A percentile compares a stretch with the other conserved stretches of the same genome.
Evolutionary conservation across 2,797 vertebrate species (phyloP).

Genomic region (Coregonus ussuriensis): DNA sequence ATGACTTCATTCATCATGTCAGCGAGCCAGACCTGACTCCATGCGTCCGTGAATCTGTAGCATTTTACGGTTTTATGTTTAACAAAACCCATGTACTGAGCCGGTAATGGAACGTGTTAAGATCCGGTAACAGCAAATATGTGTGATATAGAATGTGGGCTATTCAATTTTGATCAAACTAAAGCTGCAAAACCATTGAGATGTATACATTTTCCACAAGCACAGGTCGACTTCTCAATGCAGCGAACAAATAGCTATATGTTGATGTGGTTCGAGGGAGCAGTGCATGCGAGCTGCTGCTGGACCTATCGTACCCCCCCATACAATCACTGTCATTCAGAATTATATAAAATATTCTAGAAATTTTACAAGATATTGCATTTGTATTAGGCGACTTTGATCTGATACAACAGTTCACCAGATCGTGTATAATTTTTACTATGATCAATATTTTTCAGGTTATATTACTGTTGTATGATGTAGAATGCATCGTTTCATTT

Average conservation of each 20-base stretch:
- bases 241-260: neutral
- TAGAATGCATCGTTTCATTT: neutral
- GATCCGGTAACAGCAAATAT: neutral
- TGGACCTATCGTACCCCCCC: neutral
- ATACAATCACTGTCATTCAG: neutral
- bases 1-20: neutral
- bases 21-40: neutral
- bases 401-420: neutral
- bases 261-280: constrained; percentile 13
- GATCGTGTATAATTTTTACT: too few species aligned
- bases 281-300: neutral
- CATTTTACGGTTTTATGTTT: neutral
- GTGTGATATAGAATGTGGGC: neutral
- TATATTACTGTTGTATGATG: neutral
- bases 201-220: neutral
- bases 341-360: neutral
- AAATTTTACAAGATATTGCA: neutral
- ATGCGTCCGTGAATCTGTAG: neutral
- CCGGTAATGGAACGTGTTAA: neutral
- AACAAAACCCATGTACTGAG: neutral
- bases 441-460: neutral
- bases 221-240: constrained; percentile 4
- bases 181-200: neutral
- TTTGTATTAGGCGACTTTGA: neutral
- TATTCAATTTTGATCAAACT: neutral